Evolutionary conservation across 2,888 invertebrate species (phyloP).

Genomic region (Pristionchus fissidentatus): DNA sequence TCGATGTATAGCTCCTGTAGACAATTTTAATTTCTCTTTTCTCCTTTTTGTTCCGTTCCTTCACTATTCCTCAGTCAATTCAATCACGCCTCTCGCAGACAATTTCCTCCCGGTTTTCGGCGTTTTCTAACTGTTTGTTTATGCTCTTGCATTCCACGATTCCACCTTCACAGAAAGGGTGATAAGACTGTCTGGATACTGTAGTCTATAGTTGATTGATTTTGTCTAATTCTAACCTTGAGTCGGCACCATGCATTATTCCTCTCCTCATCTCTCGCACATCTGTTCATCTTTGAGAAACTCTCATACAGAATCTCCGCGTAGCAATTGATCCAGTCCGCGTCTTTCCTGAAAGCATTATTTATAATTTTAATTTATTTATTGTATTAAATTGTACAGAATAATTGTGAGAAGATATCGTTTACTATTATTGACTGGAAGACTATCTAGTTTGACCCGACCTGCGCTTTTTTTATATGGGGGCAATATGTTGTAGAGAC

Average conservation of each 20-base stretch:
- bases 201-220: too few species aligned
- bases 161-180: too few species aligned
- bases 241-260: conserved; percentile 60
- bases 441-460: background rate
- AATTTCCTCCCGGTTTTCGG: too few species aligned
- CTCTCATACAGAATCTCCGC: conserved; percentile 61
- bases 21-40: background rate
- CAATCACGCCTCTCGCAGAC: background rate
- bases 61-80: background rate
- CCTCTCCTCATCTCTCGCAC: conserved; percentile 62
- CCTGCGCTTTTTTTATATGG: background rate
- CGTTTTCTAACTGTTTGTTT: too few species aligned
- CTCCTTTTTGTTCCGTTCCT: background rate
- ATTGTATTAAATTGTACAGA: background rate
- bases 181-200: too few species aligned
- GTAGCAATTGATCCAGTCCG: conserved; percentile 57
- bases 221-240: too few species aligned
- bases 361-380: too few species aligned
- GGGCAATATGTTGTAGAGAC: conserved; percentile 31
- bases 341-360: conserved; percentile 56
- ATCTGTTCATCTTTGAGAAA: conserved; percentile 62
- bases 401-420: background rate
- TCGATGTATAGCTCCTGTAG: conserved; percentile 64
- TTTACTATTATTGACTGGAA: background rate
- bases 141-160: background rate